Percentiles rank a stretch among this genome's conserved stretches.
Evolutionary conservation across 2,888 invertebrate species (phyloP).

Genomic region (Pasiphila rectangulata): DNA sequence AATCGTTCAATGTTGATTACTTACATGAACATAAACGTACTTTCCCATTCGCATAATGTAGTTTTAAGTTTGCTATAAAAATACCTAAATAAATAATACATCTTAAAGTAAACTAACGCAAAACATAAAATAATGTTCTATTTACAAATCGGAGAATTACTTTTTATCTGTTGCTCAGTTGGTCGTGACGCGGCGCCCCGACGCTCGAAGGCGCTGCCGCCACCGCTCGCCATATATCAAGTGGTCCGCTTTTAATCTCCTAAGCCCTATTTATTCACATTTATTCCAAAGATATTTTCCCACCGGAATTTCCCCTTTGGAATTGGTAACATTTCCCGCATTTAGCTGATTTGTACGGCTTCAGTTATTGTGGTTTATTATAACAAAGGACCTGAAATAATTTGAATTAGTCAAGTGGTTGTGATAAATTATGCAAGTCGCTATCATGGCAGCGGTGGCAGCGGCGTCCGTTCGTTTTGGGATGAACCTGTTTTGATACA

Average conservation of each 20-base stretch:
- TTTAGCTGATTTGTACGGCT: conserved; percentile 70
- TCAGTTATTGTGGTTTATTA: conserved; percentile 63
- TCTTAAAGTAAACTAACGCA: no score
- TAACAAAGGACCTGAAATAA: conserved; percentile 60
- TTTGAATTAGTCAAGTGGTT: conserved; percentile 55
- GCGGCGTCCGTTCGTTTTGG: conserved; percentile 17
- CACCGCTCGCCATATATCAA: conserved; percentile 64
- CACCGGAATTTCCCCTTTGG: conserved; percentile 71
- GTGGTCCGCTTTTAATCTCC: conserved; percentile 70
- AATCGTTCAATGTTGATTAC: no score
- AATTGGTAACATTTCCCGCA: conserved; percentile 69
- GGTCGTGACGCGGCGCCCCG: conserved; percentile 37
- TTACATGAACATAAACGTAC: no score
- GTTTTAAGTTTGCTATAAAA: no score
- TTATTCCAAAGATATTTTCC: conserved; percentile 74
- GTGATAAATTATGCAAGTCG: conserved; percentile 50
- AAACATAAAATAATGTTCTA: no score
- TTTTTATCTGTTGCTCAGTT: conserved; percentile 49
- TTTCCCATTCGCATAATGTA: no score
- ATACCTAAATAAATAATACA: no score
- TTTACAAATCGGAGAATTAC: conserved; percentile 47
- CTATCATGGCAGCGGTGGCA: conserved; percentile 37
- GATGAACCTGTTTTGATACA: conserved; percentile 39
- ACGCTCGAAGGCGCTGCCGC: conserved; percentile 46
- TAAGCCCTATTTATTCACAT: conserved; percentile 75